Evolutionary conservation across 2,888 invertebrate genomes (phyloP), one percentile per base, ranked within the genome.

Genomic region (Folsomia candida): DNA sequence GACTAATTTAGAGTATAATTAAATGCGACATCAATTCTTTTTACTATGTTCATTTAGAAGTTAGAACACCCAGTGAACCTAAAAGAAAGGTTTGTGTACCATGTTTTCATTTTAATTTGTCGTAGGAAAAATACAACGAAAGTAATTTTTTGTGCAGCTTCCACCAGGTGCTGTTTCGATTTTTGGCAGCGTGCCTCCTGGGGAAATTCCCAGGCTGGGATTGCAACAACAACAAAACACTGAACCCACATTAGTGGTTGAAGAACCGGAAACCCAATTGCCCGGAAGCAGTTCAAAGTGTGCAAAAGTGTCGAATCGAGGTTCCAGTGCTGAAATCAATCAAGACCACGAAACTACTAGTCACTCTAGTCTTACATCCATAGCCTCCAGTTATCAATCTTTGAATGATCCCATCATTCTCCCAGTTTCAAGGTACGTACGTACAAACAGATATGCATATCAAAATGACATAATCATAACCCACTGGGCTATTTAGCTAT

Each of bases 161-260:
- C 87, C 88, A 4, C 80, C 86, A 2, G 88, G 88, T 1, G 89
- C 87, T 1, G 86, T 88, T 62, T 86, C 88, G 9, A 81, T 88
- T 54, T 87, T 88, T 77, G 88, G 87, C 60, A 67, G 66, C 20
- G 28, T 70, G 27, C 70, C 72, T 68, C 72, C 72, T 26, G 54
- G 14, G 25, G 24, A 60, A 66, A 14, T 54, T 57, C 51, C 54
- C 62, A 73, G 51, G 51, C 59, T 67, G 51, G 27, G 57, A 58
- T n/a, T 54, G 51, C 73, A 59, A 57, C 67, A 57, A 66, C 24
- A 26, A 14, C 26, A n/a, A 14, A 26, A 62, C 4, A 14, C 4
- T 37, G 54, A 54, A 54, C 6, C 20, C 4, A n/a, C 20, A 6
- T 6, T 22, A 6, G 54, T 54, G 20, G 18, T 22, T 6, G 54